Conservation (phyloP, 1,140 invertebrate genomes). For the Brachionus calyciflorus region DNA sequence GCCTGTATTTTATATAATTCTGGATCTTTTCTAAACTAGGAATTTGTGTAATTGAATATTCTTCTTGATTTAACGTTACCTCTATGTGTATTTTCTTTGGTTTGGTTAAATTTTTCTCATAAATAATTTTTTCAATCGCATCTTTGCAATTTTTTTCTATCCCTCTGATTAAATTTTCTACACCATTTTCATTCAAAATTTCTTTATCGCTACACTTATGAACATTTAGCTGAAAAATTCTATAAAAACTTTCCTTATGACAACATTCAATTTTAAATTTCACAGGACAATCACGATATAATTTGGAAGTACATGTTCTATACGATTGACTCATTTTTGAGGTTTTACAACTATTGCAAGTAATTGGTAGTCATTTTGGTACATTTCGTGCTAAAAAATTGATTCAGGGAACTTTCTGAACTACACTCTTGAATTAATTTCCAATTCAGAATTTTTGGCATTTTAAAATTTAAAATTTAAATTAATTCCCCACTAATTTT, state of each 20-base stretch:
- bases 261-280: slow-evolving; percentile 78
- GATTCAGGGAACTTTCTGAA: background rate
- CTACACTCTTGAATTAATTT: slow-evolving; percentile 6
- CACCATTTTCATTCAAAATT: slow-evolving; percentile 64
- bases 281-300: slow-evolving; percentile 79
- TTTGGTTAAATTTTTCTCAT: slow-evolving; percentile 89
- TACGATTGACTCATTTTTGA: slow-evolving; percentile 87
- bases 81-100: background rate
- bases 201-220: slow-evolving; percentile 70
- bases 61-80: background rate
- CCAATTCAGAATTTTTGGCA: background rate
- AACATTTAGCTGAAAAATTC: slow-evolving; percentile 90
- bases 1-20: background rate
- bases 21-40: background rate
- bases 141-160: slow-evolving; percentile 29
- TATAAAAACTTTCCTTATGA: slow-evolving; percentile 90
- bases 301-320: slow-evolving; percentile 73
- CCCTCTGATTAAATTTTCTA: slow-evolving; percentile 98
- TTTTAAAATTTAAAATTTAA: no score
- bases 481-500: no score
- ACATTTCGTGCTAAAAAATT: background rate
- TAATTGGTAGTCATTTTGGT: background rate
- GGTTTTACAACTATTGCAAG: slow-evolving; percentile 74
- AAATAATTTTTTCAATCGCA: slow-evolving; percentile 68
- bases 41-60: background rate